Percentiles rank a stretch among this genome's conserved stretches.
Evolutionary conservation across 2,113 vertebrate species (phyloP).

Genomic region (Delphinus delphis): DNA sequence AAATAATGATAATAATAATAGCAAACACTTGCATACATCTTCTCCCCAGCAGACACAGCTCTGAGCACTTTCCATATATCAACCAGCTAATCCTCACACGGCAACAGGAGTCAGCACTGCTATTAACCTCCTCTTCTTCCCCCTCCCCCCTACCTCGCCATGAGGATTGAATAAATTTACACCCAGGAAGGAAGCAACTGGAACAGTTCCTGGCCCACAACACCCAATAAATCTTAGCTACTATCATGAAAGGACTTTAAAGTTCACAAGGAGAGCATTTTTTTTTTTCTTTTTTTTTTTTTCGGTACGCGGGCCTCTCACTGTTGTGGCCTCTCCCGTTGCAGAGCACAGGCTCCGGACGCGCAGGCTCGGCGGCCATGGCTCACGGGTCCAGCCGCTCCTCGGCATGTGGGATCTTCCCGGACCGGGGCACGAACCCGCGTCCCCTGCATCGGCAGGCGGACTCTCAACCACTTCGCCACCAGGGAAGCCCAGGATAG

Average conservation of each 20-base stretch:
- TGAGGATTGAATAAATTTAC: not conserved
- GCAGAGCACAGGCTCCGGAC: no score
- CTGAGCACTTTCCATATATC: not conserved
- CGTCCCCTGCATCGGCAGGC: no score
- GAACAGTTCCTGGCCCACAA: not conserved
- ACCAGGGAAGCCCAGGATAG: no score
- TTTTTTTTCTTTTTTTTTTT: no score
- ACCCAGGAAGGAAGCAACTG: not conserved
- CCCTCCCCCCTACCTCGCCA: rapidly evolving
- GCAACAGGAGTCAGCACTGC: not conserved
- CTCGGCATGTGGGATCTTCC: no score
- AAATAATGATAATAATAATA: not conserved
- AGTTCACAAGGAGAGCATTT: not conserved
- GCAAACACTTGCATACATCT: not conserved
- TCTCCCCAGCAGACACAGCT: not conserved
- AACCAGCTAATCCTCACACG: not conserved
- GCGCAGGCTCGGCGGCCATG: no score
- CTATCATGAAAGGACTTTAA: not conserved
- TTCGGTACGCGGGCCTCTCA: no score
- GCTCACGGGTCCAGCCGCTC: no score
- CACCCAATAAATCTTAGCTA: not conserved
- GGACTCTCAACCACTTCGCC: no score
- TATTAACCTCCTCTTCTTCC: not conserved
- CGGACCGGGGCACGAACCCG: no score
- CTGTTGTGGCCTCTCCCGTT: no score